These are phyloP conservation scores for Taphrorychus bicolor DNA, from an alignment of 2,888 invertebrate species.

Conservation along the genomic window DNA sequence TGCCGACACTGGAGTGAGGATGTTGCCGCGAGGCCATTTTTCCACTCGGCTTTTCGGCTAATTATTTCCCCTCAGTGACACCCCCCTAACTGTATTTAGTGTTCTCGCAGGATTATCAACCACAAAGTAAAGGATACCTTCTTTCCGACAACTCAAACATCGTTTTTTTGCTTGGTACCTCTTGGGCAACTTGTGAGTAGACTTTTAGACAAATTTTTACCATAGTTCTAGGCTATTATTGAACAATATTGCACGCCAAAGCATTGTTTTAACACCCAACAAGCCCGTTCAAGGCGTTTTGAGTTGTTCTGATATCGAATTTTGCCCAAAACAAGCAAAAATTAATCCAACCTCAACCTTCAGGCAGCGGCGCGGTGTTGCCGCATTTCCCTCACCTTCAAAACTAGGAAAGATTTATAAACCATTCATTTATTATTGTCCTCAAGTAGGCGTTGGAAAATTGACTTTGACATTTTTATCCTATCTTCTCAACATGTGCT, in stretches of 20 bases:
- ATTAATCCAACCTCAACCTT: slow-evolving; percentile 42
- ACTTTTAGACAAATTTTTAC: too few relatives aligned
- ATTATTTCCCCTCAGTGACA: slow-evolving; percentile 27
- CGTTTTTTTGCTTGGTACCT: too few relatives aligned
- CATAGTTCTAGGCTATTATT: too few relatives aligned
- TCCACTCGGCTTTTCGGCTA: slow-evolving; percentile 42
- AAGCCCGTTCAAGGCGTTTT: neutral
- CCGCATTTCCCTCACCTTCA: slow-evolving; percentile 12
- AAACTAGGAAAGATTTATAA: too few relatives aligned
- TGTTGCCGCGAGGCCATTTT: slow-evolving; percentile 59
- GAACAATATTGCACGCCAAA: too few relatives aligned
- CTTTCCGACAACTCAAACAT: too few relatives aligned
- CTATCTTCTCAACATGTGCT: too few relatives aligned
- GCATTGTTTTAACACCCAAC: slow-evolving; percentile 9
- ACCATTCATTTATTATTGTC: too few relatives aligned
- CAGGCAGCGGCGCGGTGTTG: slow-evolving; percentile 25
- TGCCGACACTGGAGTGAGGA: slow-evolving; percentile 54
- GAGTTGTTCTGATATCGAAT: slow-evolving; percentile 27
- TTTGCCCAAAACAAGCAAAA: slow-evolving; percentile 38
- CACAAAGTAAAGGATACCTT: too few relatives aligned
- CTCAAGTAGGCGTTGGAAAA: too few relatives aligned
- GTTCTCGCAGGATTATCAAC: neutral
- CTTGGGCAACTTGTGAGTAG: too few relatives aligned
- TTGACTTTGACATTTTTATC: too few relatives aligned
- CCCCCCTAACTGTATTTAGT: neutral